Conservation (phyloP, 2,888 invertebrate genomes). For the Phyto melanocephala region DNA sequence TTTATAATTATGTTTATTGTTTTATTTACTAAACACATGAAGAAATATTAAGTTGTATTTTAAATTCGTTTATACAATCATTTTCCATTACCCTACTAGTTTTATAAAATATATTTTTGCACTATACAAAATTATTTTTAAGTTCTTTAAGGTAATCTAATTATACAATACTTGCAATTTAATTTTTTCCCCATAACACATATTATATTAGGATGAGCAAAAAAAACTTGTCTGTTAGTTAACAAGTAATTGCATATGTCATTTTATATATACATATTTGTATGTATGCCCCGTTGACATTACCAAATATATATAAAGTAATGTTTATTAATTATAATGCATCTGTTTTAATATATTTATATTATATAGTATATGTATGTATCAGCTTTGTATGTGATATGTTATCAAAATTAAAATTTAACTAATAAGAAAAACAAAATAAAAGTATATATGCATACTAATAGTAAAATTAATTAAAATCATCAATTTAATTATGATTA, state of each 20-base stretch:
- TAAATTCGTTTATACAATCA: slow-evolving; percentile 1
- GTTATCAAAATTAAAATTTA: slow-evolving; percentile 48
- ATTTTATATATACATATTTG: not conserved
- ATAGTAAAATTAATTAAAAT: not conserved
- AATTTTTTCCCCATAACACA: not conserved
- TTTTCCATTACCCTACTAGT: not conserved
- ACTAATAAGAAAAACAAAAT: slow-evolving; percentile 1
- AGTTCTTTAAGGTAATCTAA: not conserved
- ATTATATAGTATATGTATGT: slow-evolving; percentile 29
- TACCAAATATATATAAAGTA: not conserved
- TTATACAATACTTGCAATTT: slow-evolving; percentile 15
- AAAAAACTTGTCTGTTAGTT: slow-evolving; percentile 7
- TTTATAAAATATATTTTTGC: not conserved
- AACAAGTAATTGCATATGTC: not conserved
- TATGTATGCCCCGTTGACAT: not conserved
- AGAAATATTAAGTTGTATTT: slow-evolving; percentile 36
- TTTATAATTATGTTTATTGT: slow-evolving; percentile 36
- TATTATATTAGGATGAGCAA: not conserved
- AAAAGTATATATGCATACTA: not conserved
- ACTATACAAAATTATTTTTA: slow-evolving; percentile 35
- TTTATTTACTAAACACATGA: not conserved
- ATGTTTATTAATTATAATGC: slow-evolving; percentile 14
- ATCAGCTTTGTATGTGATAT: slow-evolving; percentile 60
- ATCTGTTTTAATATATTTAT: slow-evolving; percentile 10
- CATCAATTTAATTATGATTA: slow-evolving; percentile 34